These are phyloP conservation scores for Xanthorhoe spadicearia DNA, from an alignment of 2,888 invertebrate genomes.

Conservation along the genomic window DNA sequence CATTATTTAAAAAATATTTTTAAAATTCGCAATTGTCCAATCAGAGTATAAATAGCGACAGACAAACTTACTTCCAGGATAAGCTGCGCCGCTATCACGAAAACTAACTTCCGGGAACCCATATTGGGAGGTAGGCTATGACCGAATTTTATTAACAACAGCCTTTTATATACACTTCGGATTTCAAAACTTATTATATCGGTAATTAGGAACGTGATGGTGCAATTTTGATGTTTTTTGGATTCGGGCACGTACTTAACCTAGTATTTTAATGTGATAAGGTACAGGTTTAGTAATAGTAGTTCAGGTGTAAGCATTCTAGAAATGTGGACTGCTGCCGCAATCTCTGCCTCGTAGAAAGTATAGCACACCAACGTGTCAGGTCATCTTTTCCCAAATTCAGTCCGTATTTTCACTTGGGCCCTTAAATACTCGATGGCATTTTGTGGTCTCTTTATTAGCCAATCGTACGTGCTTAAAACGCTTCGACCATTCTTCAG, in stretches of 20 bases:
- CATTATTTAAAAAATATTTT: neutral
- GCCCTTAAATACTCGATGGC: conserved; percentile 29
- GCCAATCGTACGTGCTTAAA: conserved; percentile 32
- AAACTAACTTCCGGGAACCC: conserved; percentile 53
- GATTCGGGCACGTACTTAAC: conserved; percentile 59
- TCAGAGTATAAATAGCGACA: neutral
- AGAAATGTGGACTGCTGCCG: conserved; percentile 2
- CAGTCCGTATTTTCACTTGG: conserved; percentile 16
- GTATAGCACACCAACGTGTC: conserved; percentile 19
- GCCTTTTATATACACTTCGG: conserved; percentile 63
- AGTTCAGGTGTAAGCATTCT: conserved; percentile 13
- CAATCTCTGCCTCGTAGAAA: conserved; percentile 8
- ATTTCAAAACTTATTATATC: conserved; percentile 63
- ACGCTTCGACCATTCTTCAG: neutral
- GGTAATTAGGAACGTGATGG: conserved; percentile 59
- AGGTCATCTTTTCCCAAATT: conserved; percentile 20
- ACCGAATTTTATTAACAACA: conserved; percentile 47
- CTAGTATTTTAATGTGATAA: conserved; percentile 34
- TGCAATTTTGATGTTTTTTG: conserved; percentile 49
- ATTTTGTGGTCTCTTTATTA: conserved; percentile 28
- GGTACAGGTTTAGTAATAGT: conserved; percentile 29
- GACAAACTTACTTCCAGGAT: conserved; percentile 47
- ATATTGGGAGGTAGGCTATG: conserved; percentile 59
- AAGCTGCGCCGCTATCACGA: conserved; percentile 45
- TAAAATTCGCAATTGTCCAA: neutral